Conservation (phyloP, 2,888 invertebrate species). For the Pterostichus niger region DNA sequence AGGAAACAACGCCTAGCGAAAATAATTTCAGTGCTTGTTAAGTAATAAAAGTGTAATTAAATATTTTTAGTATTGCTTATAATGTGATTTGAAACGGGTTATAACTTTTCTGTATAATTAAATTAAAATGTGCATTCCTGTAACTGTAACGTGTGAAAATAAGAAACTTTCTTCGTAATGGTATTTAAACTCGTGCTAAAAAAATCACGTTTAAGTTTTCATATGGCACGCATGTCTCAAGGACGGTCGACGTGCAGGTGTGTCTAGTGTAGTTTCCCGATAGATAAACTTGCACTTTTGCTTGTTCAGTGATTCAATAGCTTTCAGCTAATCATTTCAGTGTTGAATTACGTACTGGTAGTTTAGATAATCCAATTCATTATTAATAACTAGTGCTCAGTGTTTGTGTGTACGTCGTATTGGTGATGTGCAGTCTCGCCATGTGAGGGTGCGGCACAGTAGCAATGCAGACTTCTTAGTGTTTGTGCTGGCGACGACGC, state of each 20-base stretch:
- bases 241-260: conserved; percentile 46
- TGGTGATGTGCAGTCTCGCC: background rate
- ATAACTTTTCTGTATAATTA: conserved; percentile 39
- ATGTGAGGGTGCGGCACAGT: conserved; percentile 15
- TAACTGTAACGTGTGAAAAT: conserved; percentile 49
- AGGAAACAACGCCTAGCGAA: conserved; percentile 16
- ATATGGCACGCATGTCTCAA: conserved; percentile 15
- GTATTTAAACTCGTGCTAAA: conserved; percentile 24
- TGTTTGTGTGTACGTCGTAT: background rate
- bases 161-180: conserved; percentile 53
- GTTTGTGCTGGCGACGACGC: conserved; percentile 4
- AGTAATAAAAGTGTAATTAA: conserved; percentile 46
- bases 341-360: too few species aligned
- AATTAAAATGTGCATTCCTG: conserved; percentile 11
- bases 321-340: too few species aligned
- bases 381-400: background rate
- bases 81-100: conserved; percentile 44
- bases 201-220: conserved; percentile 34
- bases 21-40: conserved; percentile 23
- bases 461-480: conserved; percentile 13
- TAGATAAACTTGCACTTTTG: conserved; percentile 1
- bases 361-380: too few species aligned
- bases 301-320: background rate
- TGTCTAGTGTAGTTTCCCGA: background rate
- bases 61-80: conserved; percentile 3